These are phyloP conservation scores for Metallyticus violacea DNA, from an alignment of 2,888 invertebrate species.

Conservation along the genomic window DNA sequence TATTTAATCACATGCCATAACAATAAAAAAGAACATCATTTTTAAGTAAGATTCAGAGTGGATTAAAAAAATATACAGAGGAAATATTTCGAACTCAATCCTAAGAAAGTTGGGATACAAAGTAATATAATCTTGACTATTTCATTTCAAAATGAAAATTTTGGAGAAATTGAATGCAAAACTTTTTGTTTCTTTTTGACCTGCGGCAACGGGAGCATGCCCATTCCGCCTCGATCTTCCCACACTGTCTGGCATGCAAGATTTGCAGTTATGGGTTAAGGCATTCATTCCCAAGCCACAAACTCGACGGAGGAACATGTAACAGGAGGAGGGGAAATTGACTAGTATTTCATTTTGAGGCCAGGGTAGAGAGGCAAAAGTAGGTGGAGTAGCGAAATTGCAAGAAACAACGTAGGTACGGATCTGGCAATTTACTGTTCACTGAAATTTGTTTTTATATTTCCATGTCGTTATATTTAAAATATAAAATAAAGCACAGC, in stretches of 20 bases:
- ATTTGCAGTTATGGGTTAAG: not conserved
- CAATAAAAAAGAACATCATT: no score
- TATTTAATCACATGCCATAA: no score
- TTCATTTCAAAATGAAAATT: no score
- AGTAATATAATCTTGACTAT: no score
- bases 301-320: not conserved
- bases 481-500: not conserved
- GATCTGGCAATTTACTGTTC: no score
- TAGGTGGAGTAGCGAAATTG: not conserved
- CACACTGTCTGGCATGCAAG: not conserved
- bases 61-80: no score
- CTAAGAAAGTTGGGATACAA: no score
- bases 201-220: no score
- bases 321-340: not conserved
- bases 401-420: not conserved
- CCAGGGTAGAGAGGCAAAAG: no score
- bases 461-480: not conserved
- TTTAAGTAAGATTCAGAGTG: no score
- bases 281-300: not conserved
- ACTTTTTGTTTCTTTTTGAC: not conserved
- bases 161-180: no score
- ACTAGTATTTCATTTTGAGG: not conserved
- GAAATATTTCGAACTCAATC: no score
- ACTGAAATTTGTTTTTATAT: not conserved
- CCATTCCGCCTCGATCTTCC: not conserved